These are phyloP conservation scores for Urocitellus parryii DNA, from an alignment of 2,113 vertebrate species.

Conservation along the genomic window DNA sequence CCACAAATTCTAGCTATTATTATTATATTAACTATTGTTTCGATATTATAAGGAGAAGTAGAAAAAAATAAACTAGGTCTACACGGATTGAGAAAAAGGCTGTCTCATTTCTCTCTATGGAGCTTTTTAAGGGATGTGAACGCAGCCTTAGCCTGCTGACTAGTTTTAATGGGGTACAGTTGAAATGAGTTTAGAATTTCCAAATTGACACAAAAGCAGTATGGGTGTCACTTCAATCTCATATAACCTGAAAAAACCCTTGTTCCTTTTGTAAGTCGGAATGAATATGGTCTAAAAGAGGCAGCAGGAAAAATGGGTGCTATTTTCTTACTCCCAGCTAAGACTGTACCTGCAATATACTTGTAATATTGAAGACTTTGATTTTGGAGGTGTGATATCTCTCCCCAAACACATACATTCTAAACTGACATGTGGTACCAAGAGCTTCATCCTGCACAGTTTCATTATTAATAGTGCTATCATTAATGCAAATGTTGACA, in stretches of 20 bases:
- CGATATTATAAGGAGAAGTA: neutral
- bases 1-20: neutral
- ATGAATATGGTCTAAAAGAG: neutral
- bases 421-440: neutral
- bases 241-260: neutral
- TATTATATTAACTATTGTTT: neutral
- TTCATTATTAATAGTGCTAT: conserved; percentile 57
- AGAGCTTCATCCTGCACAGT: neutral
- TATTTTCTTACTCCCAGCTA: neutral
- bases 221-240: conserved; percentile 3
- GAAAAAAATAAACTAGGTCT: neutral
- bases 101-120: neutral
- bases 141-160: neutral
- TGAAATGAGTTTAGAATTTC: conserved; percentile 56
- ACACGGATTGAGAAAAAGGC: neutral
- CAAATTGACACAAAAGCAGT: neutral
- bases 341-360: neutral
- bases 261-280: conserved; percentile 17
- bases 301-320: neutral
- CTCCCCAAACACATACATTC: neutral
- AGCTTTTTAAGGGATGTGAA: neutral
- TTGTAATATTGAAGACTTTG: neutral
- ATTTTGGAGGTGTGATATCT: neutral
- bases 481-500: conserved; percentile 68
- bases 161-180: neutral